Percentiles rank a stretch among this genome's conserved stretches.
Evolutionary conservation across 2,797 vertebrate genomes (phyloP).

Genomic region (Cyclopterus lumpus): DNA sequence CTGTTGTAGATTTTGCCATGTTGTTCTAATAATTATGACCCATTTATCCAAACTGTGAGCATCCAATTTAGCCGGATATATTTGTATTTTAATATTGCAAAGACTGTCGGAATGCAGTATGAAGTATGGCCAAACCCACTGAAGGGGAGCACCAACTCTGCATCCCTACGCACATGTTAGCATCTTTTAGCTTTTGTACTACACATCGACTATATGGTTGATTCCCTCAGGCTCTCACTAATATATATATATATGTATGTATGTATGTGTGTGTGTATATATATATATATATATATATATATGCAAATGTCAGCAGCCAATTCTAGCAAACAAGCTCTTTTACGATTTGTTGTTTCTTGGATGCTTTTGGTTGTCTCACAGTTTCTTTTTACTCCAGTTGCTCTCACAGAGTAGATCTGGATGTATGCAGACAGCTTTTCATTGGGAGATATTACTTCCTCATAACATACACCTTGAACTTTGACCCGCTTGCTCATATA

Average conservation of each 20-base stretch:
- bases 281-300: too few species aligned
- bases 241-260: too few species aligned
- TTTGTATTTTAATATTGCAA: not conserved
- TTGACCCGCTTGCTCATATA: too few species aligned
- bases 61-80: not conserved
- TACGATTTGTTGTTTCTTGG: not conserved
- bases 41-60: not conserved
- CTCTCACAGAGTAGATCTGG: too few species aligned
- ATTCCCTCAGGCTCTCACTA: not conserved
- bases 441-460: too few species aligned
- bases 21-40: not conserved
- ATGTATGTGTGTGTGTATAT: too few species aligned
- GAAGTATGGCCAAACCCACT: not conserved
- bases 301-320: too few species aligned
- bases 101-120: not conserved
- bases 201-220: not conserved
- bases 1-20: not conserved
- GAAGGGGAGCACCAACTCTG: not conserved
- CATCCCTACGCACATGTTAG: fast-evolving
- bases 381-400: too few species aligned
- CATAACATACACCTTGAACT: too few species aligned
- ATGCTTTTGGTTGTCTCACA: not conserved
- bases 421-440: too few species aligned
- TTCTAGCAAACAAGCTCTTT: not conserved
- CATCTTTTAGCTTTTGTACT: not conserved